Percentiles rank a stretch among this genome's conserved stretches.
Conservation (phyloP, 2,888 invertebrate genomes). For the Masnerella sp. region DNA sequence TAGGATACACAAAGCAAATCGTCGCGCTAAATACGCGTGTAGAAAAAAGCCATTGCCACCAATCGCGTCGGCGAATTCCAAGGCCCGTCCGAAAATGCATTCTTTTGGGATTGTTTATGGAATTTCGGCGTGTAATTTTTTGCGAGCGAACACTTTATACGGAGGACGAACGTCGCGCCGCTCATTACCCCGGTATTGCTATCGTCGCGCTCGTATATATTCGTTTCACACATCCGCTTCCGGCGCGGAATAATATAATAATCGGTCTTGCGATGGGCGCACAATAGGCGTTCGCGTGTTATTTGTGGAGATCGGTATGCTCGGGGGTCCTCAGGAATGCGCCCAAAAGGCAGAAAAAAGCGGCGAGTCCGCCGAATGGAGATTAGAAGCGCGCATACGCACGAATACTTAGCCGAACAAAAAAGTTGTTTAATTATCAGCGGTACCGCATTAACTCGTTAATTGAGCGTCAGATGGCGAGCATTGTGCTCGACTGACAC, state of each 20-base stretch:
- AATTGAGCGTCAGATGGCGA: slow-evolving; percentile 77
- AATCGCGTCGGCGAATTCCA: slow-evolving; percentile 2
- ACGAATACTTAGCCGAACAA: slow-evolving; percentile 53
- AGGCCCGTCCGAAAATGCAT: slow-evolving; percentile 8
- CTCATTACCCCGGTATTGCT: slow-evolving; percentile 71
- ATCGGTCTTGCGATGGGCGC: slow-evolving; percentile 66
- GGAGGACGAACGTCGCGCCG: slow-evolving; percentile 55
- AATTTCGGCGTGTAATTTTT: slow-evolving; percentile 37
- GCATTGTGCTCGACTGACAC: slow-evolving; percentile 75
- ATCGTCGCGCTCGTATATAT: slow-evolving; percentile 63
- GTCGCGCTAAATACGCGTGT: slow-evolving; percentile 9
- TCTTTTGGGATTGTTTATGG: slow-evolving; percentile 22
- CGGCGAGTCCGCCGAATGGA: too few relatives aligned
- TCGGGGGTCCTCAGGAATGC: slow-evolving; percentile 60
- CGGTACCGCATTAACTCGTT: slow-evolving; percentile 77
- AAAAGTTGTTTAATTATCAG: slow-evolving; percentile 76
- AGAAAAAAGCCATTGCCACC: slow-evolving; percentile 31
- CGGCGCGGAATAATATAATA: slow-evolving; percentile 73
- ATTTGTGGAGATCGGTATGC: slow-evolving; percentile 63
- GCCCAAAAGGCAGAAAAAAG: slow-evolving; percentile 57
- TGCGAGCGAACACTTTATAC: slow-evolving; percentile 36
- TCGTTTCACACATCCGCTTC: slow-evolving; percentile 77
- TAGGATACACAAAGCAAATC: too few relatives aligned
- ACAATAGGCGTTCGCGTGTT: slow-evolving; percentile 69
- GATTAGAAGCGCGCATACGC: slow-evolving; percentile 4